phyloP scores from a whole-genome alignment of 2,888 invertebrate genomes.

The Rugalucina vietnamica region DNA sequence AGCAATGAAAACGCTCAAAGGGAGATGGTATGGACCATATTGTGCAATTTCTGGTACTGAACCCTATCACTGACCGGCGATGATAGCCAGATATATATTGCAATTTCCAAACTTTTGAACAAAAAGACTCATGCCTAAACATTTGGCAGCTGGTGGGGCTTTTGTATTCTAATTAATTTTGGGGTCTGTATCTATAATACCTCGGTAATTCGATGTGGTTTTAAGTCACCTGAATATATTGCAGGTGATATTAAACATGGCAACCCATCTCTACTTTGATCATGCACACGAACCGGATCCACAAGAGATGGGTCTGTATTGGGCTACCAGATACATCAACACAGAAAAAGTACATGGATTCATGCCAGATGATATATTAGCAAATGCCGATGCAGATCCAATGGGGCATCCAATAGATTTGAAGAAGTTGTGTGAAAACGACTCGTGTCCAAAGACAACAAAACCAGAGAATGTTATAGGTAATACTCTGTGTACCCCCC shows the following conservation, averaged over 20 bases:
- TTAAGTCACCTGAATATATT: neutral
- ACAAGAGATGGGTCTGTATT: constrained; percentile 78
- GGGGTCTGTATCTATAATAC: neutral
- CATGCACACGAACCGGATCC: constrained; percentile 79
- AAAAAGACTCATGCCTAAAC: neutral
- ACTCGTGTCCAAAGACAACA: constrained; percentile 66
- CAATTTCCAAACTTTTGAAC: neutral
- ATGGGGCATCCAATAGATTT: constrained; percentile 68
- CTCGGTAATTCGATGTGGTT: neutral
- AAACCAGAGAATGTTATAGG: constrained; percentile 79
- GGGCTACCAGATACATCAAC: constrained; percentile 79
- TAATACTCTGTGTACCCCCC: constrained; percentile 55
- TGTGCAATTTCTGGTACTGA: neutral
- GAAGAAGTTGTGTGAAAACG: constrained; percentile 63
- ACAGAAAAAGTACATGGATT: constrained; percentile 75
- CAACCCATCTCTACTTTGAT: constrained; percentile 78
- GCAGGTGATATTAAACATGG: constrained; percentile 77
- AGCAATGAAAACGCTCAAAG: too few relatives aligned
- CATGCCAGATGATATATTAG: constrained; percentile 72
- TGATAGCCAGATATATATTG: neutral
- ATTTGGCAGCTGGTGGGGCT: neutral
- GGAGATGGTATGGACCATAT: neutral
- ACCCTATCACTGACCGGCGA: neutral
- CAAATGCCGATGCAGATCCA: constrained; percentile 67
- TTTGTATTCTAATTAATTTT: neutral